phyloP scores from a whole-genome alignment of 2,113 vertebrate genomes.

The Clarias macrocephalus region DNA sequence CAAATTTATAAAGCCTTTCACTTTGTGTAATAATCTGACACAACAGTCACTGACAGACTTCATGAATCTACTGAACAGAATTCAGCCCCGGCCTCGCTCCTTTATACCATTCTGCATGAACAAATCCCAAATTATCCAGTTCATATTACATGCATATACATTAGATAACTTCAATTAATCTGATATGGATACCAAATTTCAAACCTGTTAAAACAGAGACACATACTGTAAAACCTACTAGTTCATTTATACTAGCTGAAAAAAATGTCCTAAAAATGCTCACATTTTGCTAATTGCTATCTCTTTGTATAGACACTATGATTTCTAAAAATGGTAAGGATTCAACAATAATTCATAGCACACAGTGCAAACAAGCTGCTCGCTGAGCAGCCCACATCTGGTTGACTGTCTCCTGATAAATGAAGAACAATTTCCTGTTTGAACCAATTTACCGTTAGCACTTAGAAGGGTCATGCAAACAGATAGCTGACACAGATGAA shows the following conservation, averaged over 20 bases:
- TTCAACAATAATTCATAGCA: constrained; percentile 19
- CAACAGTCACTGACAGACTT: background rate
- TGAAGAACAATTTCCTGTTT: constrained; percentile 30
- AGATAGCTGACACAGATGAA: background rate
- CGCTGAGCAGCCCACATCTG: constrained; percentile 37
- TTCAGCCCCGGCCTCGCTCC: background rate
- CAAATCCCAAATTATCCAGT: background rate
- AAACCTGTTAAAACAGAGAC: background rate
- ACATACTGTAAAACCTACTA: background rate
- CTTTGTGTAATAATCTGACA: background rate
- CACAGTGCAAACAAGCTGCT: constrained; percentile 29
- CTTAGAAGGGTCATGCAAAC: constrained; percentile 10
- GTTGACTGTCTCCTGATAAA: constrained; percentile 43
- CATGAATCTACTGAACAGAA: background rate
- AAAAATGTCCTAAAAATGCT: background rate
- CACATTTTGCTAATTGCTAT: constrained; percentile 41
- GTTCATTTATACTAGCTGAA: background rate
- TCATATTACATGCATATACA: too few relatives aligned
- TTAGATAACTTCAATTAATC: background rate
- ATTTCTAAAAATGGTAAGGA: constrained; percentile 30
- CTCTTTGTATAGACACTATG: constrained; percentile 25
- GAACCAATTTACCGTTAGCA: constrained; percentile 30
- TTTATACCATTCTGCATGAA: background rate
- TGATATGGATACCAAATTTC: background rate
- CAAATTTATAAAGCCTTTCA: background rate